Evolutionary conservation across 2,797 vertebrate genomes (phyloP).

Genomic region (Scolopax bukidnonensis): DNA sequence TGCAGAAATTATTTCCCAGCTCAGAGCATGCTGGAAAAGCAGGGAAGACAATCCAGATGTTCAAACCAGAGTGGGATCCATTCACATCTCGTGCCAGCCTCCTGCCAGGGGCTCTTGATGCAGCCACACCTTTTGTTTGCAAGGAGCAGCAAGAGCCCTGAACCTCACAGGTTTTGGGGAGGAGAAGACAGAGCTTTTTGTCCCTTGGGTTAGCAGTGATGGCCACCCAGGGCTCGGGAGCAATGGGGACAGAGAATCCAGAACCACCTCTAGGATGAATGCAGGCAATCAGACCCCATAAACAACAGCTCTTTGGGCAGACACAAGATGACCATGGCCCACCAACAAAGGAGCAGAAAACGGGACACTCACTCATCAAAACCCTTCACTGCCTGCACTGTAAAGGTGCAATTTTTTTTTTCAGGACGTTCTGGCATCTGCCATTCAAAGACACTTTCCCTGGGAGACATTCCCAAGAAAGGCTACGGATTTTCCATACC

Average conservation of each 20-base stretch:
- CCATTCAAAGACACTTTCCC: neutral
- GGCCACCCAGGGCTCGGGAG: neutral
- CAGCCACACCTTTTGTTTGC: neutral
- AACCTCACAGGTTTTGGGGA: neutral
- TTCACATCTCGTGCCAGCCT: neutral
- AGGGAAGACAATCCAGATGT: neutral
- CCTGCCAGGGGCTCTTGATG: neutral
- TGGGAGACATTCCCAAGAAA: neutral
- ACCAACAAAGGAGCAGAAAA: neutral
- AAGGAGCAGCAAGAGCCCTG: neutral
- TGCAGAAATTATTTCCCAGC: neutral
- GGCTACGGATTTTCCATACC: neutral
- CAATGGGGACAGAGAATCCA: neutral
- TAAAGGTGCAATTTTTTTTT: neutral
- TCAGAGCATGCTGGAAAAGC: neutral
- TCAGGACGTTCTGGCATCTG: neutral
- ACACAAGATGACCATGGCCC: neutral
- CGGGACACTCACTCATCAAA: neutral
- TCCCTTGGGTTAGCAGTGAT: neutral
- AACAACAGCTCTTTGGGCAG: neutral
- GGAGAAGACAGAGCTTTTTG: neutral
- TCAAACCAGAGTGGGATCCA: neutral
- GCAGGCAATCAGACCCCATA: neutral
- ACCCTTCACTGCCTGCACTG: neutral
- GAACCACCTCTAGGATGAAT: neutral